Conservation (phyloP, 2,797 vertebrate species). For the Melopsittacus undulatus region DNA sequence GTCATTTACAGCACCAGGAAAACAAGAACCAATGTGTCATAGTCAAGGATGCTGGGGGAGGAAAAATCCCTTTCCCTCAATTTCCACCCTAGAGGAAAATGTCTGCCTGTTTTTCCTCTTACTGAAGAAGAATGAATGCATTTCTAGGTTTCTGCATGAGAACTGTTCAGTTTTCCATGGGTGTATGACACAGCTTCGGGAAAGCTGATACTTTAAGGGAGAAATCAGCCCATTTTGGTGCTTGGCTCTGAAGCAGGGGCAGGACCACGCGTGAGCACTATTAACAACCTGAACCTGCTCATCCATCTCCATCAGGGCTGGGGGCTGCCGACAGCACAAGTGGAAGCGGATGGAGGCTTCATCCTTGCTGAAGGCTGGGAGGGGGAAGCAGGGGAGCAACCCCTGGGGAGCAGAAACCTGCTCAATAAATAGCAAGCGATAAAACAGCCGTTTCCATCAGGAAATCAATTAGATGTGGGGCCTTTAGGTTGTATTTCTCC, state of each 20-base stretch:
- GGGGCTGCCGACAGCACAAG: neutral
- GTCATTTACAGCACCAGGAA: accelerated
- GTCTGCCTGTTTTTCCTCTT: neutral
- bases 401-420: neutral
- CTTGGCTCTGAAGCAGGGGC: neutral
- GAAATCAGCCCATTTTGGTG: neutral
- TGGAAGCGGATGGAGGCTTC: neutral
- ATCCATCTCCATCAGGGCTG: neutral
- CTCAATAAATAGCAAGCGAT: neutral
- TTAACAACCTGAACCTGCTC: neutral
- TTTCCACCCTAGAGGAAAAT: neutral
- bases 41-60: neutral
- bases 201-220: neutral
- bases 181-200: accelerated
- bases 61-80: neutral
- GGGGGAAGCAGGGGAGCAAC: neutral
- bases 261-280: neutral
- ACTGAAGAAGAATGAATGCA: neutral
- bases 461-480: slow-evolving; percentile 15
- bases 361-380: neutral
- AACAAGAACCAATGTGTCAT: accelerated
- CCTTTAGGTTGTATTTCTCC: neutral
- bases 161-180: neutral
- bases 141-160: neutral
- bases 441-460: neutral